Conservation (phyloP, 2,797 vertebrate genomes). For the Trichosurus vulpecula region DNA sequence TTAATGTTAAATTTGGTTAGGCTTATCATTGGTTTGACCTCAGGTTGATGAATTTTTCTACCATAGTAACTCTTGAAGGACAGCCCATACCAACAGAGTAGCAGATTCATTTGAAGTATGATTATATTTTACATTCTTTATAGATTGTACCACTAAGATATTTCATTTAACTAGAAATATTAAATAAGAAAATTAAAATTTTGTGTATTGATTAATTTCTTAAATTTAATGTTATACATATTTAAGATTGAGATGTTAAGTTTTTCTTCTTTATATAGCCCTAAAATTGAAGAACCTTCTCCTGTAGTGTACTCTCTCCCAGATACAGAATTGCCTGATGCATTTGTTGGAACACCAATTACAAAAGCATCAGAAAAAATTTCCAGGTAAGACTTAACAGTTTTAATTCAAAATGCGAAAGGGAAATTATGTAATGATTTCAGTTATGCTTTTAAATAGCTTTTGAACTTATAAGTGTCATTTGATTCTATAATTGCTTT, state of each 20-base stretch:
- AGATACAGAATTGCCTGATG: slow-evolving; percentile 82
- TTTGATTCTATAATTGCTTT: slow-evolving; percentile 30
- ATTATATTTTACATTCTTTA: not conserved
- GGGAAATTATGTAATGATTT: not conserved
- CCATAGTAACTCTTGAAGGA: not conserved
- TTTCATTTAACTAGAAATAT: not conserved
- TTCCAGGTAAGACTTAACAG: slow-evolving; percentile 89
- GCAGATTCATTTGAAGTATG: not conserved
- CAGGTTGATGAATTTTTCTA: not conserved
- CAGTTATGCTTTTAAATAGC: not conserved
- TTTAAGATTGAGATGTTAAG: not conserved
- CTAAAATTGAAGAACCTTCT: slow-evolving; percentile 76
- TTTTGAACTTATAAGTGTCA: slow-evolving; percentile 1
- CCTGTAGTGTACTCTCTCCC: slow-evolving; percentile 69
- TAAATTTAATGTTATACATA: not conserved
- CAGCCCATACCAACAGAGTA: not conserved
- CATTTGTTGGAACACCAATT: slow-evolving; percentile 93
- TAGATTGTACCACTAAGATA: not conserved
- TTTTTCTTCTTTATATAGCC: slow-evolving; percentile 80
- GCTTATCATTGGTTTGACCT: not conserved
- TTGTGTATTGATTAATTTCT: not conserved
- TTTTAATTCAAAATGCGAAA: slow-evolving; percentile 12
- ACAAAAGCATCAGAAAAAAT: slow-evolving; percentile 87
- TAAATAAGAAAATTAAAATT: not conserved
- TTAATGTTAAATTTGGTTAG: not conserved